Evolutionary conservation across 2,113 vertebrate genomes (phyloP), one percentile per base, ranked within the genome.

Genomic region (Calcarius ornatus): DNA sequence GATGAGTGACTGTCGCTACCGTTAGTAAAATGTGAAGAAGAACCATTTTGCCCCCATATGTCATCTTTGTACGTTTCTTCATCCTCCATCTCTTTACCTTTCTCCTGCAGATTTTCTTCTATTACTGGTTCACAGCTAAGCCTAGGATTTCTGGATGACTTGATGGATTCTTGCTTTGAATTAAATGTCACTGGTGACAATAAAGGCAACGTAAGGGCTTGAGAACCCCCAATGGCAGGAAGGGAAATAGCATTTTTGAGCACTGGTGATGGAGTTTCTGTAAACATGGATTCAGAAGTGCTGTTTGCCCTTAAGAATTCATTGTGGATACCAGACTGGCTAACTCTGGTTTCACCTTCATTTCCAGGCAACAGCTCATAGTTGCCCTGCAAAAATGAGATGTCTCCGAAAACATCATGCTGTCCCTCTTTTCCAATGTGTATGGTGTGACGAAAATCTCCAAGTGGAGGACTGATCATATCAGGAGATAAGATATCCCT

Each of bases 201-300:
- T 56, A 99, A 92, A 27, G 99, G 99, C 77, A 99, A 85, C 4
- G 98, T 99, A 57, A 99, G 98, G 2, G 99, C 99, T 96, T 99
- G 99, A 92, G 99, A 99, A 42, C 99, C 99, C 12, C 99, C 99
- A 5, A 99, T 99, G 43, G 99, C 98, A 7, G 99, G 99, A 60
- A 99, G 99, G 8, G 99, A 99, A 97, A 99, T 99, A 81, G 99
- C 99, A 20, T 99, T 99, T 97, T 99, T 99, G 88, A 99, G 98
- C 77, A 99, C 99, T 0, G 99, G 99, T 22, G 99, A 99, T 40
- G 99, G 98, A 4, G 99, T 99, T 93, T 99, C 99, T 2, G 97
- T 96, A 81, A 98, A 99, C 95, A 98, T 96, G 6, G 99, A 98
- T 64, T 99, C 99, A 3, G 99, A 99, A n/a, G 99, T 98, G 96